Evolutionary conservation across 23 tunicate genomes (phyloP).

Genomic region (Botrylloides violaceus): DNA sequence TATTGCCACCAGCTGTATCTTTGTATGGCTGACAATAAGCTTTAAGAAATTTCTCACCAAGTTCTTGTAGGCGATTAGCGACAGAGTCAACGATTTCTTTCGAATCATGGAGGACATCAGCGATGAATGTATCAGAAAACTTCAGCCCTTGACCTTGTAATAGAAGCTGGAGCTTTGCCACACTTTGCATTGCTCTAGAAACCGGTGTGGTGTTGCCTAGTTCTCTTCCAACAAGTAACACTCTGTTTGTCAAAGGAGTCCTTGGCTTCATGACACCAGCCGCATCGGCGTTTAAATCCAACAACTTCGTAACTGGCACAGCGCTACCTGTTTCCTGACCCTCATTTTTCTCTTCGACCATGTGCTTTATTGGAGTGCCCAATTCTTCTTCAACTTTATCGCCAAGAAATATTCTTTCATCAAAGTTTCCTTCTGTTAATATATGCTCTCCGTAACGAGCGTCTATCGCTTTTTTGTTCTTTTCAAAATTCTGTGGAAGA

Average conservation of each 20-base stretch:
- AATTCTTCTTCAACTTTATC: slow-evolving; percentile 75
- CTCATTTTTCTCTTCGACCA: slow-evolving; percentile 2
- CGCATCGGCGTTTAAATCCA: not conserved
- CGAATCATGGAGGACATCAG: slow-evolving; percentile 4
- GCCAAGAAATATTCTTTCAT: slow-evolving; percentile 80
- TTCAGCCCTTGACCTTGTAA: slow-evolving; percentile 25
- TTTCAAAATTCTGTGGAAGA: slow-evolving; percentile 57
- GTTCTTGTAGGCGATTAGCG: slow-evolving; percentile 12
- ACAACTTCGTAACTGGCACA: not conserved
- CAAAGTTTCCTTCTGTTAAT: slow-evolving; percentile 86
- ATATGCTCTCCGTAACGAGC: slow-evolving; percentile 74
- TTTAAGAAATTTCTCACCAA: slow-evolving; percentile 31
- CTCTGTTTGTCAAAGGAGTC: slow-evolving; percentile 90
- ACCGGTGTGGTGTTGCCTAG: slow-evolving; percentile 27
- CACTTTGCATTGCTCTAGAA: slow-evolving; percentile 30
- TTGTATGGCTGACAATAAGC: slow-evolving; percentile 45
- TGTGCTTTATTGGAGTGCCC: slow-evolving; percentile 89
- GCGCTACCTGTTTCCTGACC: not conserved
- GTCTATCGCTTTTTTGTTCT: slow-evolving; percentile 57
- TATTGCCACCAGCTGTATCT: slow-evolving; percentile 43
- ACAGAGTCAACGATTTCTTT: slow-evolving; percentile 21
- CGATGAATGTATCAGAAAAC: not conserved
- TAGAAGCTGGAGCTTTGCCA: slow-evolving; percentile 41
- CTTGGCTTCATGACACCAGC: not conserved
- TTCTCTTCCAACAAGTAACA: slow-evolving; percentile 39